A percentile compares a stretch with the other conserved stretches of the same genome.
These are phyloP conservation scores for Hypomecis punctinalis DNA, from an alignment of 2,888 invertebrate genomes.

Conservation along the genomic window DNA sequence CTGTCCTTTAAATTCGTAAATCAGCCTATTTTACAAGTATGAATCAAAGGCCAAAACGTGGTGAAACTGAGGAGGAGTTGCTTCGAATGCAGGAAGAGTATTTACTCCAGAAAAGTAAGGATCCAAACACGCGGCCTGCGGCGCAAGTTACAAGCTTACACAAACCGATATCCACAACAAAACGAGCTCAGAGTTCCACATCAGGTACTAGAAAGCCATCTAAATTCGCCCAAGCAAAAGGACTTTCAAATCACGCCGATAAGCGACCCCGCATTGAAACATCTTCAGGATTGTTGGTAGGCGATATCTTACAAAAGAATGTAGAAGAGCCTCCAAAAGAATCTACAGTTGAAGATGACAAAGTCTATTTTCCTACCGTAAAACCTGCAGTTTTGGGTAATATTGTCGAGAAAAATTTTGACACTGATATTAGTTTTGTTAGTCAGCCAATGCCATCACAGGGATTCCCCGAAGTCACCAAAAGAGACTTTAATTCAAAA, in stretches of 20 bases:
- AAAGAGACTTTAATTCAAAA: conserved; percentile 61
- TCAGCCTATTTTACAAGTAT: conserved; percentile 61
- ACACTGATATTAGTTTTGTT: conserved; percentile 48
- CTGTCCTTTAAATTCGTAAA: conserved; percentile 1
- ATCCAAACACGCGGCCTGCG: conserved; percentile 84
- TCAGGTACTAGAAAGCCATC: conserved; percentile 63
- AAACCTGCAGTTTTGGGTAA: conserved; percentile 77
- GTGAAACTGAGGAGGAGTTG: conserved; percentile 90
- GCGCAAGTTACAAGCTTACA: conserved; percentile 85
- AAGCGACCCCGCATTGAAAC: conserved; percentile 67
- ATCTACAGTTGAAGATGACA: conserved; percentile 63
- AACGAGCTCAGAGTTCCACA: conserved; percentile 49
- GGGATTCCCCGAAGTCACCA: conserved; percentile 82
- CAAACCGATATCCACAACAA: conserved; percentile 54
- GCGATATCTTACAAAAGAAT: conserved; percentile 72
- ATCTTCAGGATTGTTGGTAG: conserved; percentile 51
- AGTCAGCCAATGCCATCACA: conserved; percentile 61
- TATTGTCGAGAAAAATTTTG: conserved; percentile 83
- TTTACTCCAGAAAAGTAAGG: conserved; percentile 81
- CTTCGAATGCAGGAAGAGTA: conserved; percentile 90
- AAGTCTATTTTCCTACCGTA: conserved; percentile 78
- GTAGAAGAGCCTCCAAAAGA: conserved; percentile 38
- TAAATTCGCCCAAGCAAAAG: conserved; percentile 74
- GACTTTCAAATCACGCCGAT: conserved; percentile 67
- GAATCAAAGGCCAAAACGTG: conserved; percentile 87